Evolutionary conservation across 2,888 invertebrate species (phyloP).

Genomic region (Lepidochitona cinerea): DNA sequence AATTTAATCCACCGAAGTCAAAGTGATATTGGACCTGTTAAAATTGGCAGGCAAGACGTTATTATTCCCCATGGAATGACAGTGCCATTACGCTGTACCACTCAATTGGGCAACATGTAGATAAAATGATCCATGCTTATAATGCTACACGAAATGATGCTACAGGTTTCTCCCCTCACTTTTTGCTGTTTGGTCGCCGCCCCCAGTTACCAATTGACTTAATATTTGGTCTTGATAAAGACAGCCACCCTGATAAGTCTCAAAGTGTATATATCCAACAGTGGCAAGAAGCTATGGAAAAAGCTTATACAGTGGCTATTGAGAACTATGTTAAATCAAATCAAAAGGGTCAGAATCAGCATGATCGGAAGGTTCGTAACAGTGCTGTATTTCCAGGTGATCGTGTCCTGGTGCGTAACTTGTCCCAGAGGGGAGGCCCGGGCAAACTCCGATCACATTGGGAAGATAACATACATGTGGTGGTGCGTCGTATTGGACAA

Average conservation of each 20-base stretch:
- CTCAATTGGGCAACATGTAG: slow-evolving; percentile 19
- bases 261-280: neutral
- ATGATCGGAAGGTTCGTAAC: neutral
- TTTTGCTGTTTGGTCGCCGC: slow-evolving; percentile 10
- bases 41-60: neutral
- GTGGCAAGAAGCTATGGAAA: neutral
- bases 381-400: neutral
- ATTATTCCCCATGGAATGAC: neutral
- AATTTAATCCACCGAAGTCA: neutral
- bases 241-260: neutral
- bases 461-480: slow-evolving; percentile 19
- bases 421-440: slow-evolving; percentile 15
- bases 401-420: neutral
- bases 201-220: slow-evolving; percentile 17
- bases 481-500: slow-evolving; percentile 6
- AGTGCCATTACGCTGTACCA: neutral
- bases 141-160: slow-evolving; percentile 17
- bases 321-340: neutral
- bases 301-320: neutral
- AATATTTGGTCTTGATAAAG: neutral
- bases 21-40: neutral
- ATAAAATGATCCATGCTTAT: slow-evolving; percentile 17
- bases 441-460: slow-evolving; percentile 13
- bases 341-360: neutral
- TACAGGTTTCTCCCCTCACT: slow-evolving; percentile 12